Evolutionary conservation across 1,140 invertebrate genomes (phyloP).

Genomic region (Drosophila ercepeae): DNA sequence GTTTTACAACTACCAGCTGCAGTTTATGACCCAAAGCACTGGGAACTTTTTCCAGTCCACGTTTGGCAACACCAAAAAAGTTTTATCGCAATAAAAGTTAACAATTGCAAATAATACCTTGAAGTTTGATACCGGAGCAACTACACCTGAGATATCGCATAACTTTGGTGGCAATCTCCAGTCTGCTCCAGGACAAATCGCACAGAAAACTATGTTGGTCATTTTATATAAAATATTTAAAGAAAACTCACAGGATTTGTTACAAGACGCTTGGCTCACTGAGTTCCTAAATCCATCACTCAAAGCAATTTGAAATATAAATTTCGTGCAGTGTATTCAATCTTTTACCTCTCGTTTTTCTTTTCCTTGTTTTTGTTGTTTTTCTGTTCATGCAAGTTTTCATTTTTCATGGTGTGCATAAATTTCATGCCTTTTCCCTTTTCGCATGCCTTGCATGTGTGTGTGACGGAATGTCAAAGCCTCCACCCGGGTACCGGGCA

Average conservation of each 20-base stretch:
- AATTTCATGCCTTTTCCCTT: slow-evolving; percentile 52
- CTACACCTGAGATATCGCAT: slow-evolving; percentile 31
- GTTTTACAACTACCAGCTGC: slow-evolving; percentile 22
- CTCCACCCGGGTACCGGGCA: not conserved
- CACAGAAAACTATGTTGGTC: not conserved
- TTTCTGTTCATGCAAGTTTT: slow-evolving; percentile 52
- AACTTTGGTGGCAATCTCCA: not conserved
- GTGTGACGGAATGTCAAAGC: slow-evolving; percentile 58
- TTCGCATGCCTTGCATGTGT: slow-evolving; percentile 22
- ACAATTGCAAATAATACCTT: slow-evolving; percentile 34
- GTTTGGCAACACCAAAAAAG: slow-evolving; percentile 5
- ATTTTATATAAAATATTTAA: too few species aligned
- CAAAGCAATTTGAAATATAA: not conserved
- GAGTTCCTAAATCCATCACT: not conserved
- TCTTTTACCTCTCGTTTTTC: not conserved
- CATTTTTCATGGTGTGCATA: slow-evolving; percentile 63
- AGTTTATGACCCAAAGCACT: slow-evolving; percentile 30
- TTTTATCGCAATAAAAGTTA: slow-evolving; percentile 41
- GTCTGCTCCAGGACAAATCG: not conserved
- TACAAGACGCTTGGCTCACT: too few species aligned
- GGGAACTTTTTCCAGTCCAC: slow-evolving; percentile 14
- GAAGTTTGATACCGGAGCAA: not conserved
- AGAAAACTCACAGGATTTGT: too few species aligned
- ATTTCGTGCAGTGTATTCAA: not conserved
- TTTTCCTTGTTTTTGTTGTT: not conserved